These are phyloP conservation scores for Rhadinocentrus ornatus DNA, from an alignment of 2,797 vertebrate species.

Conservation along the genomic window DNA sequence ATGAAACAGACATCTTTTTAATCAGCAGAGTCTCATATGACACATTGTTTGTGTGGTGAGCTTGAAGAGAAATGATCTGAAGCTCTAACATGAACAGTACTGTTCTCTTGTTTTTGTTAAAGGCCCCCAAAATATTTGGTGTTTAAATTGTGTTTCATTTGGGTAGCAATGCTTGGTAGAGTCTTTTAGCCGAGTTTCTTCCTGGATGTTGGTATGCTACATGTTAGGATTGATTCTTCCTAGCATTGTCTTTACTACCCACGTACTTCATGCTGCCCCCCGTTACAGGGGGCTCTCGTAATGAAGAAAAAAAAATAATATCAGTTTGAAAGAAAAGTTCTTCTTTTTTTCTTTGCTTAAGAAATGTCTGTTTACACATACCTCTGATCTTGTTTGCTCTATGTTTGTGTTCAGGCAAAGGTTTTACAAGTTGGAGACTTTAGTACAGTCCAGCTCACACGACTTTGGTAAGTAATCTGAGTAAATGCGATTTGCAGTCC, in stretches of 20 bases:
- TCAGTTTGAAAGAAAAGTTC: slow-evolving; percentile 1
- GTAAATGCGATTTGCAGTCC: neutral
- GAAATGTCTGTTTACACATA: neutral
- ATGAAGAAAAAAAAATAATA: neutral
- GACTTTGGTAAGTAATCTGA: slow-evolving; percentile 92
- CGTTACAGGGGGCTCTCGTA: too few species aligned
- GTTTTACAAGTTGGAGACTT: slow-evolving; percentile 86
- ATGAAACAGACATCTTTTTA: too few species aligned
- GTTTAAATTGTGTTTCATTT: neutral
- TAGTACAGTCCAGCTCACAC: slow-evolving; percentile 85
- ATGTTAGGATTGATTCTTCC: neutral
- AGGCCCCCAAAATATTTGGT: too few species aligned
- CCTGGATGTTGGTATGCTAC: neutral
- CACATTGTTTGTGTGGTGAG: too few species aligned
- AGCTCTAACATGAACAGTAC: too few species aligned
- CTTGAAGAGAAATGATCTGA: too few species aligned
- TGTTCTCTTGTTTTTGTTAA: too few species aligned
- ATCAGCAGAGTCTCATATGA: too few species aligned
- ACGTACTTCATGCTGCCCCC: neutral
- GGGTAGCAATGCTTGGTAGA: too few species aligned
- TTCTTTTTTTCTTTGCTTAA: neutral
- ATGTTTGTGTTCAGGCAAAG: slow-evolving; percentile 86
- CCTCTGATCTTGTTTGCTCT: slow-evolving; percentile 18
- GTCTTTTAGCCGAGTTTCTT: neutral
- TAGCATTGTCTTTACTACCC: neutral